These are phyloP conservation scores for Peromyscus attwateri DNA, from an alignment of 2,797 vertebrate genomes.

Conservation along the genomic window DNA sequence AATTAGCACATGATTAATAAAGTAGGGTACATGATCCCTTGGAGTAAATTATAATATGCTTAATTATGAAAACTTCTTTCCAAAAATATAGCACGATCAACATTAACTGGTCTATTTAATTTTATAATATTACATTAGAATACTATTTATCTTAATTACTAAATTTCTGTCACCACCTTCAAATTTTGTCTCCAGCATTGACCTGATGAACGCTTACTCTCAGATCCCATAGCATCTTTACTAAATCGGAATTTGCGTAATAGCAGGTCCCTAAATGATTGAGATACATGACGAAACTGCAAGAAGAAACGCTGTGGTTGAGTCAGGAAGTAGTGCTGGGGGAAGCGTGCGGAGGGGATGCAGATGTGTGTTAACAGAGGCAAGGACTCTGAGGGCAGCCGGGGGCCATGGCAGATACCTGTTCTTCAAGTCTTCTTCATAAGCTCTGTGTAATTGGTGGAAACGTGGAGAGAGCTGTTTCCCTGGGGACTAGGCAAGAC, in stretches of 20 bases:
- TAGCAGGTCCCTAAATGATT: background rate
- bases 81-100: constrained; percentile 33
- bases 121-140: constrained; percentile 24
- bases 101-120: constrained; percentile 33
- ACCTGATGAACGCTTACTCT: background rate
- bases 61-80: background rate
- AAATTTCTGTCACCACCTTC: background rate
- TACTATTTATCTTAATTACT: constrained; percentile 35
- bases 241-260: background rate
- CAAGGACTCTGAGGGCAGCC: background rate
- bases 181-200: background rate
- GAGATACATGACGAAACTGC: background rate
- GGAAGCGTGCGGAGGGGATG: accelerated
- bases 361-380: background rate
- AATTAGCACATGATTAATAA: background rate
- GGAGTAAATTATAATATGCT: constrained; percentile 17
- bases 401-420: background rate
- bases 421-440: background rate
- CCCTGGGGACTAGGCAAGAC: background rate
- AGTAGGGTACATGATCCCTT: background rate
- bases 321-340: background rate
- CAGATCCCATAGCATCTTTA: background rate
- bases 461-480: background rate
- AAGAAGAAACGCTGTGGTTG: background rate
- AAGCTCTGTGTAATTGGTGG: background rate